Base-by-base conservation (phyloP, 2,888 invertebrate genomes). In the Stenolophus ochropezus region DNA sequence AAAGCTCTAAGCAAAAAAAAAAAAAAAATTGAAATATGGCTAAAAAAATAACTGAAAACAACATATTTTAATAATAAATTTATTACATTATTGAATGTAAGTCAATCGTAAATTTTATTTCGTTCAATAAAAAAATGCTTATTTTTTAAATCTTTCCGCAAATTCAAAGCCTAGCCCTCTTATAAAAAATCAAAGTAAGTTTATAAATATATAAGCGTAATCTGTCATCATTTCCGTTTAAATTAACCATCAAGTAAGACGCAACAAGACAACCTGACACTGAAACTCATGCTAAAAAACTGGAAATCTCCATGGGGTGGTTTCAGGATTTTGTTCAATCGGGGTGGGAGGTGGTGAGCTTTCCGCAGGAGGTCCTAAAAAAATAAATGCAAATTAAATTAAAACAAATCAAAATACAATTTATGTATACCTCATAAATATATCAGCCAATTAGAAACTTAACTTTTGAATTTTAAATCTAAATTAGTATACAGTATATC, bases 271-370 rank as follows among this genome's bases (percentile, higher is more conserved):
- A 74, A 51, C 23, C 20, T 76, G 58, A 21, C 49, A 47, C 16
- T 77, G 14, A 11, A 61, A 42, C 14, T 77, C 77, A 77, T 77
- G 77, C 77, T 77, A 77, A 61, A 49, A 51, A 47, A 49, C 47
- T 47, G 77, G 65, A 65, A 77, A 77, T 25, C 77, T 77, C 77
- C 77, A 77, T 21, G 77, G 77, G 83, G 87, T 87, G 11, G 87
- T 85, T 80, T 86, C 84, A 27, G 83, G 33, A 76, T 56, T 77
- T 65, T 84, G 82, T 58, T 82, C 82, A 27, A 83, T 78, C 77
- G 83, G 53, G 53, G 82, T 82, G 18, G 77, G 74, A 8, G 84
- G 71, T 49, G 84, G 82, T 56, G 83, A 51, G 47, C 76, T 58
- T 51, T 76, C 76, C 76, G 33, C 76, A 58, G 53, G 76, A 58